A percentile compares a stretch with the other conserved stretches of the same genome.
Conservation (phyloP, 2,888 invertebrate genomes). For the Napeogenes sylphis region DNA sequence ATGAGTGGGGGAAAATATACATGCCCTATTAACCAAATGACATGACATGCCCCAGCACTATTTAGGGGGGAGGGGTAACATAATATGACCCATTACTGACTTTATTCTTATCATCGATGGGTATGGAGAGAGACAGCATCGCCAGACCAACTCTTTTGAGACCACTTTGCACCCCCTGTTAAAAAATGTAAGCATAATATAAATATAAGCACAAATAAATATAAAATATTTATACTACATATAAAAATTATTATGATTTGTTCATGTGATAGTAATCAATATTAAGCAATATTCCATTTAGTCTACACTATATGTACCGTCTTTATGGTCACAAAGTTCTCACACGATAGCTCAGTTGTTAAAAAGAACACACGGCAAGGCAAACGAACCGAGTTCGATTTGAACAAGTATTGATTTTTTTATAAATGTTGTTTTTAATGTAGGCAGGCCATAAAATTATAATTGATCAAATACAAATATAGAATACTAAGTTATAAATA, state of each 20-base stretch:
- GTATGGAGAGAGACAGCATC: slow-evolving; percentile 63
- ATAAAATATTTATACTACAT: not conserved
- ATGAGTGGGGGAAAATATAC: not conserved
- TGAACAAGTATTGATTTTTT: too few relatives aligned
- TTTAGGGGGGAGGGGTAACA: slow-evolving; percentile 13
- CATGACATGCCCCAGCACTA: not conserved
- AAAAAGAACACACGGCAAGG: too few relatives aligned
- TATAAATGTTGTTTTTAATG: too few relatives aligned
- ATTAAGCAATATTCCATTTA: too few relatives aligned
- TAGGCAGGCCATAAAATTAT: too few relatives aligned
- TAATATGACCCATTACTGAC: slow-evolving; percentile 57
- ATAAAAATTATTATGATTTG: not conserved
- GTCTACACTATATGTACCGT: too few relatives aligned
- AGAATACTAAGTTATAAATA: too few relatives aligned
- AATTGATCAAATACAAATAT: too few relatives aligned
- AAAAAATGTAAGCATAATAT: slow-evolving; percentile 39
- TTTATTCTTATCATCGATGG: slow-evolving; percentile 60
- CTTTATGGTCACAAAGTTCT: too few relatives aligned
- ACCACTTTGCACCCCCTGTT: slow-evolving; percentile 61
- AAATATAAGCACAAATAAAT: slow-evolving; percentile 12
- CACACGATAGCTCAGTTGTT: too few relatives aligned
- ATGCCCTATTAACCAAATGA: not conserved
- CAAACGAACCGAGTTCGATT: too few relatives aligned
- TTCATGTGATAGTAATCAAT: too few relatives aligned
- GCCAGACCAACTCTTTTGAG: slow-evolving; percentile 66